Base-by-base conservation (phyloP, 2,113 vertebrate species). In the Salvator merianae region DNA sequence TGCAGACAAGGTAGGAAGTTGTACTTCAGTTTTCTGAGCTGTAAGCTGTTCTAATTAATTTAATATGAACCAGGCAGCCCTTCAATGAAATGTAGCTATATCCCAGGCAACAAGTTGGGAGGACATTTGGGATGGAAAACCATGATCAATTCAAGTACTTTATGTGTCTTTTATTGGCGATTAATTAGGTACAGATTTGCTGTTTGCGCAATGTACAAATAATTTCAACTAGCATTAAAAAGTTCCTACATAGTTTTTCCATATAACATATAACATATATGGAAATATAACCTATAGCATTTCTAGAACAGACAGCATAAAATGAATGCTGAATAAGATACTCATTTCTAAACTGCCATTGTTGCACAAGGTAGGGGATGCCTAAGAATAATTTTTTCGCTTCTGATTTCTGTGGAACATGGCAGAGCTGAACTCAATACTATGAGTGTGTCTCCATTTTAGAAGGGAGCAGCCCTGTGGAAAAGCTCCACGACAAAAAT, bases 31-130 rank as follows among this genome's bases (percentile, higher is more conserved):
- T 84, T 81, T 8, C 59, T 77, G 81, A 32, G 62, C n/a, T 85
- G 77, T 71, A 87, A 84, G 73, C 22, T 2, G 20, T 13, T 63
- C 71, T 38, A 82, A 88, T 86, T 38, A 77, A 82, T 85, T 81
- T 89, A 89, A 91, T 88, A 50, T 75, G 43, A 91, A 87, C 68
- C 90, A 91, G 88, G 86, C 82, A 76, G 40, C 26, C 38, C 68
- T 3, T 5, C 34, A 81, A 47, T 90, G 84, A 75, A 47, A 87
- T 16, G 12, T 1, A 55, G 77, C 20, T 30, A 69, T n/a, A 26
- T 59, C 81, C 82, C 14, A 32, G 65, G 38, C 13, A 59, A 81
- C 9, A 59, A 83, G 55, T 13, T 30, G 22, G 28, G 62, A 43
- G 34, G 14, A 7, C 22, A 47, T 30, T 4, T 0, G 34, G 74